Evolutionary conservation across 2,113 vertebrate species (phyloP), one percentile per base, ranked within the genome.

Genomic region (Noturus placidus): DNA sequence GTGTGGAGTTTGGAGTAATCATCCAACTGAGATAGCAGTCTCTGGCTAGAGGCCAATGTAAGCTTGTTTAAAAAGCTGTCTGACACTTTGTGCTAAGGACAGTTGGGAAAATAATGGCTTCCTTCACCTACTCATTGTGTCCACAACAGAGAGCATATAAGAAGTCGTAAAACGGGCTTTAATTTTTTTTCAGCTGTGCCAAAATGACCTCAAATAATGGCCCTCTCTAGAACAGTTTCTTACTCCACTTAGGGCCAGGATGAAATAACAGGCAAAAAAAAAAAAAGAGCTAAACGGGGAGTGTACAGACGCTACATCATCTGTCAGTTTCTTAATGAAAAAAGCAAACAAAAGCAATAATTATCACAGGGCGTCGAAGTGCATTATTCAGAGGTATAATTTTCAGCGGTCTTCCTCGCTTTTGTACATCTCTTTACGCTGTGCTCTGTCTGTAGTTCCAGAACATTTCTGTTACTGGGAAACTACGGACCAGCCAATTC

Each of bases 301-400:
- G 65, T 86, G 87, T 72, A 84, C 70, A 88, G 79, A 78, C 84
- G 86, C 88, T 76, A 89, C 82, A 88, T 93, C 91, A 90, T 90
- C 84, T 93, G 92, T 91, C 87, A 91, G 92, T 91, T 87, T 88
- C 90, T 92, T 91, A 95, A 4, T 85, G 90, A 90, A 56, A 91
- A 92, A 93, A 91, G 86, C 91, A 87, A 93, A 78, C 72, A 83
- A 92, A 96, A 95, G 93, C 89, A 93, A 79, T 93, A 93, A 96
- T 96, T 95, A 95, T 30, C 78, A 83, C 38, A 87, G 92, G 89
- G 86, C 88, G 93, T 93, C 89, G 87, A 88, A 87, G 88, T 89
- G 83, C 83, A 87, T 84, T 90, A 74, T 87, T 86, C 86, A 82
- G 76, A 92, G 92, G 92, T 93, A 92, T 94, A 91, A 92, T 92